Base-by-base conservation (phyloP, 1,140 invertebrate genomes). In the Penaeus vannamei region DNA sequence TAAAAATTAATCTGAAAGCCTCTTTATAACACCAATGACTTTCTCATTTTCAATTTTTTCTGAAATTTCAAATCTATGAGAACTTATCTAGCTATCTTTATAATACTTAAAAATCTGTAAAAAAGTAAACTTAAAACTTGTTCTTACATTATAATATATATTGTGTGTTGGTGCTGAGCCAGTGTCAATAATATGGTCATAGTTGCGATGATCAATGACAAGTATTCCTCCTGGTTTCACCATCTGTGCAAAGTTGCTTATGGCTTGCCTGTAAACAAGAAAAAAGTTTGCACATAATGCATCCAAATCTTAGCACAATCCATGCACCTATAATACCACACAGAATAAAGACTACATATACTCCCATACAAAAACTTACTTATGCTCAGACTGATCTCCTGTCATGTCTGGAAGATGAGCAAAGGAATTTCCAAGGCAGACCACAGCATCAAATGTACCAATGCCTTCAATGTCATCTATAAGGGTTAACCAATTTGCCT, bases 391-490 rank as follows among this genome's bases (percentile, higher is more conserved):
- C 93, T 97, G 96, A 93, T 97, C 96, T 1, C 96, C 96, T 91
- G 93, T 95, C 69, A 95, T 94, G 92, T 97, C 97, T 69, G 96
- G 94, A 90, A 98, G 95, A 93, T 98, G 97, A 77, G 97, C 96
- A 93, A 98, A 98, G 20, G 97, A 97, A 92, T 98, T 98, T 85
- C 97, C 97, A 61, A 98, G 94, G 92, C 97, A 98, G 90, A 98
- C 96, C 1, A 97, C 93, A 60, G 93, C 93, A 91, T 93, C 93
- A 90, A 93, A 93, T 26, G 76, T 83, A 61, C 85, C 92, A 19
- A 76, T 32, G n/a, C 90, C 92, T 32, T 87, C 90, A 36, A 96
- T 95, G 91, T 97, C 97, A 20, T 96, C 94, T 0, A 91, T 90
- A 19, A 93, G 91, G 12, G 93, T 93, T 61, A 93, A 84, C 93